These are phyloP conservation scores for Aramus guarauna DNA, from an alignment of 2,113 vertebrate genomes.

Conservation along the genomic window DNA sequence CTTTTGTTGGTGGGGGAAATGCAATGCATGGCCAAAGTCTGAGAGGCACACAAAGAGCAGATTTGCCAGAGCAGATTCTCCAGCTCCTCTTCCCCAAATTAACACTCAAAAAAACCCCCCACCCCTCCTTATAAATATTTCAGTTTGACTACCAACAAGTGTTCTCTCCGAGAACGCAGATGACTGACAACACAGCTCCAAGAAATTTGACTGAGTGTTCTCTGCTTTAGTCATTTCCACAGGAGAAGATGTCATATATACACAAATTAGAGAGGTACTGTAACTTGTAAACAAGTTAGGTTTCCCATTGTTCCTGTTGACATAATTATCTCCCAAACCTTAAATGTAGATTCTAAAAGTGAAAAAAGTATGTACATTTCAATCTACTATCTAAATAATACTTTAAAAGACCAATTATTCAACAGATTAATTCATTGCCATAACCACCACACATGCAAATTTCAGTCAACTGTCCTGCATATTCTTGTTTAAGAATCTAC, in stretches of 20 bases:
- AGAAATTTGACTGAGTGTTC: not conserved
- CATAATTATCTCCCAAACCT: not conserved
- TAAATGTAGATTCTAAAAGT: not conserved
- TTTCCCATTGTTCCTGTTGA: not conserved
- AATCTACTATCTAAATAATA: not conserved
- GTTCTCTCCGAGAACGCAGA: not conserved
- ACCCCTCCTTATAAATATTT: not conserved
- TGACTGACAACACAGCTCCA: not conserved
- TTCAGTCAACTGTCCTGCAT: not conserved
- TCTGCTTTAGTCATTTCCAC: not conserved
- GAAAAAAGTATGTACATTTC: not conserved
- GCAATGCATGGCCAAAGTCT: not conserved
- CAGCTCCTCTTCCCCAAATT: not conserved
- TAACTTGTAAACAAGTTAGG: not conserved
- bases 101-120: not conserved
- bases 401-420: not conserved
- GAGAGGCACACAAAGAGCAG: not conserved
- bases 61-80: not conserved
- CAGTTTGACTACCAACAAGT: not conserved
- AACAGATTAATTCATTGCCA: not conserved
- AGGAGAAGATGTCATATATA: not conserved
- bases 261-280: rapidly evolving
- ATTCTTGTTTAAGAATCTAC: not conserved
- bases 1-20: not conserved
- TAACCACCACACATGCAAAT: not conserved